A percentile compares a stretch with the other conserved stretches of the same genome.
Evolutionary conservation across 2,797 vertebrate species (phyloP).

Genomic region (Hoplostethus mediterraneus): DNA sequence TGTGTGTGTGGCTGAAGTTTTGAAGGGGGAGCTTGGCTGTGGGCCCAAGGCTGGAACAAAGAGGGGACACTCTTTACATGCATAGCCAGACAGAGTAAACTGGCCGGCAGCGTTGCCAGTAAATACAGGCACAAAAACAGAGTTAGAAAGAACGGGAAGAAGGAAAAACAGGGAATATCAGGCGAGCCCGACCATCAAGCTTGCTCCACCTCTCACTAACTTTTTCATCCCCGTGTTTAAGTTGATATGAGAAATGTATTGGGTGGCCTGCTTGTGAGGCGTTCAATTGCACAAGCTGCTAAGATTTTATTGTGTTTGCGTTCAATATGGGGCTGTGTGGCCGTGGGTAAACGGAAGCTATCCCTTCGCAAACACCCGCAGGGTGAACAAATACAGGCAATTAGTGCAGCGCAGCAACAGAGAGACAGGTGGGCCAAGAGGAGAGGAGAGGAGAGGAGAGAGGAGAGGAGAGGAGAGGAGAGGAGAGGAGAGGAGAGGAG

Average conservation of each 20-base stretch:
- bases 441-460: slow-evolving; percentile 20
- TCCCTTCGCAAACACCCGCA: slow-evolving; percentile 77
- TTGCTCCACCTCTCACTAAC: slow-evolving; percentile 49
- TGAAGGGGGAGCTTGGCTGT: slow-evolving; percentile 84
- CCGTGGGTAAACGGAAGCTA: slow-evolving; percentile 68
- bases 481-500: neutral
- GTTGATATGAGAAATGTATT: slow-evolving; percentile 62
- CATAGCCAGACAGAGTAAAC: slow-evolving; percentile 87
- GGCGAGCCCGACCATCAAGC: slow-evolving; percentile 38
- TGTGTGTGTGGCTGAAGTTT: slow-evolving; percentile 79
- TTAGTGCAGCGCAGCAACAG: slow-evolving; percentile 63
- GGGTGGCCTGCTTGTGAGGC: slow-evolving; percentile 34
- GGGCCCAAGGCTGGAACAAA: slow-evolving; percentile 85
- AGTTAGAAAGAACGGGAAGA: slow-evolving; percentile 50
- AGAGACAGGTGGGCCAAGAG: slow-evolving; percentile 60
- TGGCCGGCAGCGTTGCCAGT: slow-evolving; percentile 75
- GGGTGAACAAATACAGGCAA: slow-evolving; percentile 77
- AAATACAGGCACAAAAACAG: slow-evolving; percentile 75
- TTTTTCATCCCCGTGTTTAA: slow-evolving; percentile 41
- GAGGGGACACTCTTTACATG: slow-evolving; percentile 88
- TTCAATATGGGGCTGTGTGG: slow-evolving; percentile 71
- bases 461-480: neutral
- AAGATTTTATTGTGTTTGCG: slow-evolving; percentile 78
- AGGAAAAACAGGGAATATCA: slow-evolving; percentile 37
- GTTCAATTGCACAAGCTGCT: slow-evolving; percentile 61